Evolutionary conservation across 1,140 invertebrate species (phyloP).

Genomic region (Dolichoris vasculosae): DNA sequence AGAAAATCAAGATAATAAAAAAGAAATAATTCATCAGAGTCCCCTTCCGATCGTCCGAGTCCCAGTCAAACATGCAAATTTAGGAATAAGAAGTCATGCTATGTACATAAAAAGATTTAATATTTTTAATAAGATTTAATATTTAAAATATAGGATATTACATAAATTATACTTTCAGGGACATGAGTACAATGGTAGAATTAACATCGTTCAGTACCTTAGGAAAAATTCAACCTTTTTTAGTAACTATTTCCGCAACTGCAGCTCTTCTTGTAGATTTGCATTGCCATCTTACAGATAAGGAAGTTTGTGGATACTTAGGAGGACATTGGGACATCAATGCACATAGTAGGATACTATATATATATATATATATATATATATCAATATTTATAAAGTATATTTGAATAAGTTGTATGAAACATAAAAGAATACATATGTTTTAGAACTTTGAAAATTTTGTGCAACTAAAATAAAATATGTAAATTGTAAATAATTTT

Average conservation of each 20-base stretch:
- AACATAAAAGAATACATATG: not conserved
- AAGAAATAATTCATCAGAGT: constrained; percentile 19
- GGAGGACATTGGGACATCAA: constrained; percentile 96
- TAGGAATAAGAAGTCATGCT: constrained; percentile 72
- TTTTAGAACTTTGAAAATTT: not conserved
- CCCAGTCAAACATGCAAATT: constrained; percentile 73
- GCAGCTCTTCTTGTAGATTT: constrained; percentile 92
- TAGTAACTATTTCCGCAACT: constrained; percentile 91
- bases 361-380: not conserved
- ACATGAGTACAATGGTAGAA: constrained; percentile 91
- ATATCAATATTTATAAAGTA: not conserved
- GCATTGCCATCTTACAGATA: constrained; percentile 93
- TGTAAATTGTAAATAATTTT: not conserved
- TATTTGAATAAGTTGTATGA: not conserved
- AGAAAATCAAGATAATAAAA: constrained; percentile 46
- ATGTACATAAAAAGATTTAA: constrained; percentile 61
- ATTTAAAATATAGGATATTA: not conserved
- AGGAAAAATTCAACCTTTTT: constrained; percentile 93
- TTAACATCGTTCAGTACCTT: constrained; percentile 89
- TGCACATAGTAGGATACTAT: constrained; percentile 85
- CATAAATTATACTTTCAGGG: constrained; percentile 76
- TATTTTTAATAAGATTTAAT: constrained; percentile 34
- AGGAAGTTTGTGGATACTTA: constrained; percentile 95
- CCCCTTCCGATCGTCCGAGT: constrained; percentile 65
- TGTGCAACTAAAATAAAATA: constrained; percentile 6